Base-by-base conservation (phyloP, 2,113 vertebrate genomes). In the Sialia sialis region DNA sequence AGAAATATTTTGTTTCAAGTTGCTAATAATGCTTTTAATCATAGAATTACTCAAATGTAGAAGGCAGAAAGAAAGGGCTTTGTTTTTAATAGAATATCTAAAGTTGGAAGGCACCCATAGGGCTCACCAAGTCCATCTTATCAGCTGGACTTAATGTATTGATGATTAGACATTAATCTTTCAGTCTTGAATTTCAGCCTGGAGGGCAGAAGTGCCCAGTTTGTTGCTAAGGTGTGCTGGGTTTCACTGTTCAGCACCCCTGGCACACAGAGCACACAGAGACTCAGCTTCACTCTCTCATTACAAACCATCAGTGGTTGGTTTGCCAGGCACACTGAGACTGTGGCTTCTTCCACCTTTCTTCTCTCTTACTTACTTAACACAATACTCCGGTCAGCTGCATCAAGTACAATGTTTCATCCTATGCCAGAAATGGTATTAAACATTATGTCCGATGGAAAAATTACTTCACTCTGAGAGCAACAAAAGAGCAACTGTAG, bases 221-320 rank as follows among this genome's bases (percentile, higher is more conserved):
- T 54, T n/a, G 22, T 22, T 32, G 11, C 13, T 36, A 34, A 34
- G 21, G 17, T 6, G 13, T 34, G 14, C 39, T 59, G n/a, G 11
- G 32, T 70, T 72, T 80, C 49, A 21, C 1, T 29, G 16, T 6
- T 36, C 60, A 73, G 25, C 27, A 58, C 13, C 32, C 13, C 16
- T 17, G 30, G 26, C 46, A 36, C 36, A 34, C 12, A 27, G 43
- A 38, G 49, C 6, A 25, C 18, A 22, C 30, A 66, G 27, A 3
- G 0, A 64, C 36, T 59, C 13, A 55, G 22, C 56, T 70, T 62
- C 39, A 15, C 32, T 15, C 34, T 22, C 60, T 32, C 0, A 0
- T 54, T 39, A 44, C 41, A 54, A 62, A 54, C 8, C 59, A 54
- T 7, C 59, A 46, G 5, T 4, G 32, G 6, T 0, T 79, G 46